phyloP scores from a whole-genome alignment of 2,113 vertebrate genomes.

The Brachirus orientalis region DNA sequence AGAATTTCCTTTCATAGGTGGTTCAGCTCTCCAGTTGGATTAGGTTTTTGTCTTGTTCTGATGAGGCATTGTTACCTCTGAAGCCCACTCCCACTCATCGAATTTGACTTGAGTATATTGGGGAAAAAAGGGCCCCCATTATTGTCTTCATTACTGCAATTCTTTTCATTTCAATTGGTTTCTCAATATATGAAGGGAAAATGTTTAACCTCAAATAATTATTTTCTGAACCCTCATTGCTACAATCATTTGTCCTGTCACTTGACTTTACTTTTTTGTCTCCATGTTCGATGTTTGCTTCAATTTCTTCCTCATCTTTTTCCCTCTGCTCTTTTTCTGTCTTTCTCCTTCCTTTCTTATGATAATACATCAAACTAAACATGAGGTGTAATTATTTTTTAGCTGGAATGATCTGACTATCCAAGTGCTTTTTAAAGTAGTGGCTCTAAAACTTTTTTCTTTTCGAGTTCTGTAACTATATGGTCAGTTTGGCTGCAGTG shows the following conservation, averaged over 20 bases:
- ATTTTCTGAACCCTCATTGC: constrained; percentile 69
- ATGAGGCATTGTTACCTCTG: constrained; percentile 43
- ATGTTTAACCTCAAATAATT: constrained; percentile 80
- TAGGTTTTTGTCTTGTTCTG: constrained; percentile 52
- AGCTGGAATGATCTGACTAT: constrained; percentile 37
- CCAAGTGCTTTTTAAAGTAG: not conserved
- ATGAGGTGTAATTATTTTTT: constrained; percentile 68
- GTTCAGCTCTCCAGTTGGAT: constrained; percentile 54
- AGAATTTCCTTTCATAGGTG: constrained; percentile 31
- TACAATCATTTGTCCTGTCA: constrained; percentile 53
- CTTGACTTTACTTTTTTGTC: constrained; percentile 36
- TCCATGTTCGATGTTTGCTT: constrained; percentile 40
- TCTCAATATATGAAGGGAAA: constrained; percentile 57
- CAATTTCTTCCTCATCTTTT: constrained; percentile 42
- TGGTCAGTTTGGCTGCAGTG: no score
- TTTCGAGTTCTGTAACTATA: not conserved
- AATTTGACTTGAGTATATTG: constrained; percentile 2
- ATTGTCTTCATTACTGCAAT: constrained; percentile 49
- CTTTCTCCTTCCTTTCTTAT: constrained; percentile 51
- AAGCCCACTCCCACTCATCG: constrained; percentile 26
- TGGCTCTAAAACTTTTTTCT: not conserved
- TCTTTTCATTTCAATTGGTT: constrained; percentile 66
- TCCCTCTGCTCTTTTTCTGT: constrained; percentile 5
- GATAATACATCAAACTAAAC: constrained; percentile 72
- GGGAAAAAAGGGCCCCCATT: constrained; percentile 36